Evolutionary conservation across 1,140 invertebrate genomes (phyloP), one percentile per base, ranked within the genome.

Genomic region (Drosophila ficusphila): DNA sequence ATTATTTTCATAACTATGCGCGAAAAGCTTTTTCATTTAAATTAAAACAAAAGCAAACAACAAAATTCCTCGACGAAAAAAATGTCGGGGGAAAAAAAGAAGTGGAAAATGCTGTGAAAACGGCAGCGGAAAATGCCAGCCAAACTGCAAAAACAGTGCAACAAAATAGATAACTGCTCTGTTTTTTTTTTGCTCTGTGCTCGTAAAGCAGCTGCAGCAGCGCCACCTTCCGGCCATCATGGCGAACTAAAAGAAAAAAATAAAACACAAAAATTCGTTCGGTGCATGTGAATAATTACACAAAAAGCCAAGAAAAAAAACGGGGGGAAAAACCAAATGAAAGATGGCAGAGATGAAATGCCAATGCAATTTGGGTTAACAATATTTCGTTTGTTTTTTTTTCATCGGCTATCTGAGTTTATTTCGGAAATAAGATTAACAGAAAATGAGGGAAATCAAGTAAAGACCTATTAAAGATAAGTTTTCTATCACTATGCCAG

Each of bases 11-110:
- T 82, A 86, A 86, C 82, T 82, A 88, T 61, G 69, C 83, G 82
- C 77, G 82, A 82, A 86, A 86, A 86, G 82, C 74, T 82, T 88
- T 88, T 88, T 86, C 82, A 86, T 86, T 86, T 88, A 75, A 86
- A 88, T 75, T 86, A 74, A 74, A 67, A 74, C 48, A 74, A 64
- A 56, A 62, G 38, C 27, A 41, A 60, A 31, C 38, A 60, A 36
- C 31, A 74, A 73, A 64, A 72, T 71, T 72, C 29, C 31, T 42
- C 18, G 29, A 14, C 61, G 36, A 18, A 21, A 64, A 44, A 44
- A 29, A 65, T 25, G 38, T 34, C 23, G 23, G 29, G 11, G 14
- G 23, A 47, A 41, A 57, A 53, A 29, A 48, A 62, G 34, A 49
- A 64, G 61, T 68, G 53, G 57, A 72, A 83, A 85, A 85, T 70